Evolutionary conservation across 1,140 invertebrate species (phyloP), one percentile per base, ranked within the genome.

Genomic region (Cyrtorhinus lividipennis): DNA sequence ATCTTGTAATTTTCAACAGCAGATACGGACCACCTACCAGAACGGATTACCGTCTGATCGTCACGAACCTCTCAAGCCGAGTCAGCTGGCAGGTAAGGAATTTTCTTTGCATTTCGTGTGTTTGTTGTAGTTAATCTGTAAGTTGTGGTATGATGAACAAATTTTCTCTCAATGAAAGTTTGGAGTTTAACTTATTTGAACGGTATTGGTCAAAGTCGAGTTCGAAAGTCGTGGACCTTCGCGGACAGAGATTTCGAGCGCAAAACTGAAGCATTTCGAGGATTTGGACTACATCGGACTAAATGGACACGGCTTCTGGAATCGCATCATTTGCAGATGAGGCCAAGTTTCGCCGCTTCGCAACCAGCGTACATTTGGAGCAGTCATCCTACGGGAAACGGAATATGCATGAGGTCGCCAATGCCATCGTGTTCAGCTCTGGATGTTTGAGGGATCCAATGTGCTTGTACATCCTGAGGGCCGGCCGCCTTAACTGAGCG

Each of bases 41-140:
- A 67, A 98, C 96, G 66, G 93, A 97, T 73, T 92, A 97, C 75
- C 85, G 95, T 64, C 80, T 98, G 53, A 87, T 95, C 71, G 93
- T 99, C 66, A 94, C 98, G 76, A 99, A 99, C 79, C 80, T 99
- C 18, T 97, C 94, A 30, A 96, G 92, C 70, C 84, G 95, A 69
- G 93, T 98, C 68, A 96, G 92, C 76, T 98, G 95, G 96, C 95
- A 98, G 92, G 94, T 97, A 88, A 83, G 84, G 13, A 24, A 22
- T 58, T 22, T 8, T 8, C n/a, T n/a, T n/a, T 24, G 10, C 8
- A 23, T 58, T 24, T 24, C 22, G 8, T 18, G 20, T 57, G 20
- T 57, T 24, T 56, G 48, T 57, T 57, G 1, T 57, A 23, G 23
- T 57, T 13, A 24, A 57, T 57, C 2, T 15, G 30, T 8, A 38